Evolutionary conservation across 2,888 invertebrate species (phyloP), one percentile per base, ranked within the genome.

Genomic region (Linnaemya vulpina): DNA sequence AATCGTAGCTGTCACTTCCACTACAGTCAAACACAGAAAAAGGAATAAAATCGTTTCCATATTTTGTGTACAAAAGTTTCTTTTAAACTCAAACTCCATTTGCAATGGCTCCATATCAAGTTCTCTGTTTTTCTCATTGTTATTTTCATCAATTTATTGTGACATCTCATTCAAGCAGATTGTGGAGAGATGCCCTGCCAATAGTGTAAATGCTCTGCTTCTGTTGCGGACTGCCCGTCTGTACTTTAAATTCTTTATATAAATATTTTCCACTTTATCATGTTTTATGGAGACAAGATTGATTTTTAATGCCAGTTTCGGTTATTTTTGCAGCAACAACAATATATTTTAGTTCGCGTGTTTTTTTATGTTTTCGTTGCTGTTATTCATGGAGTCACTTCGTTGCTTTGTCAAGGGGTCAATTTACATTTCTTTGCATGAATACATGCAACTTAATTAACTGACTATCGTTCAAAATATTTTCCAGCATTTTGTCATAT

Each of bases 361-460:
- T 30, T 51, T 10, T 10, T 51, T 7, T 9, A 20, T 30, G 22
- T 15, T 40, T 22, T 30, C 20, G 35, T 30, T 25, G 38, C 20
- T 40, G 40, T 22, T 79, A 65, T 46, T 71, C 46, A 81, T 76
- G 1, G 46, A 82, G 46, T 63, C 63, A 49, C 17, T 82, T 63
- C 20, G 70, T 40, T 63, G 68, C 70, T 70, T 73, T 67, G 71
- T 77, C 67, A 73, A 53, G 73, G 51, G 75, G 53, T 73, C 84
- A 76, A 84, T 84, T 84, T 84, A 62, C 76, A 84, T 76, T 71
- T 76, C 79, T 84, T 80, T 70, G 82, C 82, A 58, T 70, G 84
- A 70, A 70, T 82, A 60, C 67, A 65, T 63, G 78, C 43, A 74
- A 78, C 84, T 85, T 82, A 85, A 85, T 85, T 85, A 85, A 85